Evolutionary conservation across 2,888 invertebrate species (phyloP), one percentile per base, ranked within the genome.

Genomic region (Pardosa pseudoannulata): DNA sequence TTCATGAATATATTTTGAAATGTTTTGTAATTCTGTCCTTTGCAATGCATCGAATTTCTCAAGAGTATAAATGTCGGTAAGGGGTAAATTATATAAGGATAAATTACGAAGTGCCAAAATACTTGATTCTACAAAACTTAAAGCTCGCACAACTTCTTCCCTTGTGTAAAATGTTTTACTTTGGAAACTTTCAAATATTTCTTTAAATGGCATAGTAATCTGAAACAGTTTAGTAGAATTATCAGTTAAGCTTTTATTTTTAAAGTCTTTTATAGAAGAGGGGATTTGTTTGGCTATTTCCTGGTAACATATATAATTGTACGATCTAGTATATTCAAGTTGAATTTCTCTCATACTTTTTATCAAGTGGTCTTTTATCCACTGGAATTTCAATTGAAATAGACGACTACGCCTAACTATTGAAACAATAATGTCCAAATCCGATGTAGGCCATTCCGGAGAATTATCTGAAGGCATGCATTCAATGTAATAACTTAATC

Each of bases 1-100:
- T 23, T 72, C 65, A 28, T 62, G 62, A 9, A 87, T 29, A 28
- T 82, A 80, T 23, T 27, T 46, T 28, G 70, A 16, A 6, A 67
- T 71, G 7, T 11, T 64, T 64, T 68, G 29, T 41, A 87, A 19
- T 13, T 65, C 27, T 6, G 11, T 32, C 27, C 27, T 16, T 39
- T 87, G 87, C 23, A 76, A 23, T n/a, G 50, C 11, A 27, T 71
- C 75, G 39, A 80, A 87, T 29, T 80, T 56, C 9, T 87, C 87
- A 0, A 87, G 28, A 1, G 65, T 13, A 0, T 36, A 1, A n/a
- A 73, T 31, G 1, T 68, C 41, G 13, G 1, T 19, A 5, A 32
- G 9, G 2, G 46, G 19, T 19, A 87, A 29, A 16, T 50, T 13
- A 36, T 65, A 80, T 1, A 87, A n/a, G 5, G 67, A 29, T 50